Evolutionary conservation across 1,140 invertebrate genomes (phyloP), one percentile per base, ranked within the genome.

Genomic region (Eueides isabella): DNA sequence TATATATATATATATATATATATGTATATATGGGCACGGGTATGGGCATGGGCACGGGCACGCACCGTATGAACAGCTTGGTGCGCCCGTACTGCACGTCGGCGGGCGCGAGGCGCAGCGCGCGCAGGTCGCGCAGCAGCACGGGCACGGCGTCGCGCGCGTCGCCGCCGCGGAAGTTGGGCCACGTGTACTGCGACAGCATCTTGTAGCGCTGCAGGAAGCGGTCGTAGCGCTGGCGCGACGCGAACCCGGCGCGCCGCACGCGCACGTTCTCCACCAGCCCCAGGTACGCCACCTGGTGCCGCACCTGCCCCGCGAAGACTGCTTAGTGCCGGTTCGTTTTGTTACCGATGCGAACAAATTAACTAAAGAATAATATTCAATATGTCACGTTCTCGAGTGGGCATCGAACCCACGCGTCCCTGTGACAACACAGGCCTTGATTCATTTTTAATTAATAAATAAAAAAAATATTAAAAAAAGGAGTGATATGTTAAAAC

Each of bases 21-120:
- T n/a, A n/a, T n/a, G n/a, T n/a, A n/a, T n/a, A n/a, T n/a, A n/a
- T n/a, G 97, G 98, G 94, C 99, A 99, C 28, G 98, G n/a, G n/a
- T n/a, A n/a, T n/a, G n/a, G n/a, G n/a, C n/a, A n/a, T n/a, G n/a
- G n/a, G n/a, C n/a, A n/a, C n/a, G n/a, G n/a, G n/a, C 31, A 31
- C 31, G 7, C 41, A 93, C 81, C 98, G 95, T 80, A 99, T 98
- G 83, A 99, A 99, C 62, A 99, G 95, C 93, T 99, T 99, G 2
- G 98, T 99, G 77, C 97, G 97, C 11, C 98, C 98, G 83, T 97
- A 99, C 84, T 97, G 97, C 4, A 99, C 98, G 86, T 99, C 98
- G 0, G 94, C 92, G 74, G 3, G 3, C 3, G 31, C 31, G 31
- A 31, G 31, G 48, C 97, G 94, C 70, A 99, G 95, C 55, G 98